Evolutionary conservation across 2,888 invertebrate species (phyloP), one percentile per base, ranked within the genome.

Genomic region (Odontomyia ornata): DNA sequence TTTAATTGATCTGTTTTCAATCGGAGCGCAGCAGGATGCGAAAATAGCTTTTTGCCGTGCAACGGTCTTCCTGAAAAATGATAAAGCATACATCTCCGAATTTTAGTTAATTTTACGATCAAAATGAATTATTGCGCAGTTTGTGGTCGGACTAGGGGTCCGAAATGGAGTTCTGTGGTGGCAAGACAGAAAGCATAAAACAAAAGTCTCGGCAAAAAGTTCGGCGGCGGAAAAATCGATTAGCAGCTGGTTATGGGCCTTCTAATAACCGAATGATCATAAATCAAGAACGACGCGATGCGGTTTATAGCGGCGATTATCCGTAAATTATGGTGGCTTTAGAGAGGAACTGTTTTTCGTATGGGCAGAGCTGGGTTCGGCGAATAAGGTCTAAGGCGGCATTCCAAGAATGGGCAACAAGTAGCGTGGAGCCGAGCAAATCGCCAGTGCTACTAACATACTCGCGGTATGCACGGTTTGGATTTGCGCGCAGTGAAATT

Each of bases 1-100:
- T 60, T 60, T 65, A 65, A 65, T 65, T 65, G 43, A 65, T 65
- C 65, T 43, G 65, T 36, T 65, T 65, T 36, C 65, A 65, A 65
- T 36, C 65, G 28, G 36, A 65, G 30, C 65, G n/a, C 65, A 65
- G 43, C 65, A 36, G 43, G 65, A 2, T 11, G 43, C 36, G 43
- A 65, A 65, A 43, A 18, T 43, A 11, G 43, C 27, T 65, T 65
- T 36, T 76, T 9, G 65, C 64, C 28, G 21, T 36, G 46, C 60
- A 23, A 47, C 64, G 64, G 47, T 28, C 18, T 57, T 30, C 62
- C 28, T 21, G 27, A 46, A 30, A 46, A 60, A 75, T 46, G 62
- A 43, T 36, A 46, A 75, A 65, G 47, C 25, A 65, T 47, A 30
- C 47, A 65, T 28, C 11, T 65, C 18, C 25, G 52, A 27, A 15